phyloP scores from a whole-genome alignment of 2,888 invertebrate species.

The Andrena flavipes region DNA sequence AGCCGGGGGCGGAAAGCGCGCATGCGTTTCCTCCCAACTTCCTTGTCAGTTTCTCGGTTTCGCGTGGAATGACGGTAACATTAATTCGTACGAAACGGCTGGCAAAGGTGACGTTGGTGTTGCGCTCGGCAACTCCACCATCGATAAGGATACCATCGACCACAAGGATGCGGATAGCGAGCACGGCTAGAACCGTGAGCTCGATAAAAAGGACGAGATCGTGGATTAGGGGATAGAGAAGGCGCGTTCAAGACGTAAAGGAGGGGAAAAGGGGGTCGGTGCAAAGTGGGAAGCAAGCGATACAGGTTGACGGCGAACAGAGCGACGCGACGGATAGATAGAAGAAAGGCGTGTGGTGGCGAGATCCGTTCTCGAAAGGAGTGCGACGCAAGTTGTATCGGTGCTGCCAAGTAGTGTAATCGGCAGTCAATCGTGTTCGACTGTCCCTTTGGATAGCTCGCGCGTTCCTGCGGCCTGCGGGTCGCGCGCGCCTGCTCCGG shows the following conservation, averaged over 20 bases:
- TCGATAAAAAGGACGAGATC: background rate
- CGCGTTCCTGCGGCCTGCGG: conserved; percentile 18
- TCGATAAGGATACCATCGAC: background rate
- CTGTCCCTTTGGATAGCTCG: conserved; percentile 44
- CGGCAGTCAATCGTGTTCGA: conserved; percentile 22
- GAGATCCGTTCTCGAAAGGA: background rate
- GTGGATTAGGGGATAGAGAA: background rate
- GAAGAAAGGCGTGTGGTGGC: background rate
- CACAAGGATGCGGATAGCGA: background rate
- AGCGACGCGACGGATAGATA: background rate
- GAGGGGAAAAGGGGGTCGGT: background rate
- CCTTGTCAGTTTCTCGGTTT: conserved; percentile 32
- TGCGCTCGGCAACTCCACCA: background rate
- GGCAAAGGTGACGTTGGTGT: background rate
- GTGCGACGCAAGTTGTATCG: conserved; percentile 12
- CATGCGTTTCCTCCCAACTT: conserved; percentile 44
- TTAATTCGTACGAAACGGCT: conserved; percentile 3
- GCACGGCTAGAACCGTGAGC: background rate
- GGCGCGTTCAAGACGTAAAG: background rate
- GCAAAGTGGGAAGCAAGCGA: background rate
- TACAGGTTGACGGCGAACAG: too few relatives aligned
- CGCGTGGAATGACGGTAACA: conserved; percentile 16
- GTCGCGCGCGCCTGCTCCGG: conserved; percentile 50
- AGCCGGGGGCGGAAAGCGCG: conserved; percentile 41
- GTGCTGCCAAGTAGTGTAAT: conserved; percentile 1